phyloP scores from a whole-genome alignment of 2,113 vertebrate genomes.

The Mormyrus iriodes region DNA sequence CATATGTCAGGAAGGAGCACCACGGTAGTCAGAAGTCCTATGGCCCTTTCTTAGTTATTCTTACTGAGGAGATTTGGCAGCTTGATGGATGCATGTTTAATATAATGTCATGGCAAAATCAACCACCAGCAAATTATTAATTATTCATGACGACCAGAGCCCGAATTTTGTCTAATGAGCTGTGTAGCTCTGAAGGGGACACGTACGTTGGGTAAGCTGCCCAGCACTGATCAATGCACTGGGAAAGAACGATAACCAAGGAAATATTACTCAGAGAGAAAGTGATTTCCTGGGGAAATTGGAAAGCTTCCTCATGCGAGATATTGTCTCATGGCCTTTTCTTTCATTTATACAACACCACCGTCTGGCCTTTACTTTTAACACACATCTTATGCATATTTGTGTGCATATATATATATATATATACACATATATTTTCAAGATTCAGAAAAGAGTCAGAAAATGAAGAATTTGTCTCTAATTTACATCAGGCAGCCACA shows the following conservation, averaged over 20 bases:
- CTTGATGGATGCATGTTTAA: neutral
- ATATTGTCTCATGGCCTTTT: constrained; percentile 1
- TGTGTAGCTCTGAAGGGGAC: neutral
- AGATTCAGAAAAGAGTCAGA: neutral
- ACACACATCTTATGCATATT: neutral
- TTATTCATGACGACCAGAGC: neutral
- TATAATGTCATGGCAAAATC: neutral
- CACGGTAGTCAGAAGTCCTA: neutral
- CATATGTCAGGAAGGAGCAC: neutral
- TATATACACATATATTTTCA: neutral
- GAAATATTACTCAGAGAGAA: neutral
- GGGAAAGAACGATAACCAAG: neutral
- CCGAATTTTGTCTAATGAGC: neutral
- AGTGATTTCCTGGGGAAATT: neutral
- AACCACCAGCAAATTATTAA: neutral
- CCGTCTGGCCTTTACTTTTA: neutral
- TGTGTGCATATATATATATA: neutral
- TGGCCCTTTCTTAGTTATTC: neutral
- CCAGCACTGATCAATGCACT: neutral
- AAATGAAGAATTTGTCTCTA: neutral
- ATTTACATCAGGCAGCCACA: neutral
- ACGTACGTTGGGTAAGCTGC: neutral
- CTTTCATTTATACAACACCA: neutral
- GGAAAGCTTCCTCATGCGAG: neutral
- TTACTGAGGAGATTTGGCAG: neutral